Percentiles rank a stretch among this genome's conserved stretches.
Evolutionary conservation across 2,797 vertebrate genomes (phyloP).

Genomic region (Molossus alvarezi): DNA sequence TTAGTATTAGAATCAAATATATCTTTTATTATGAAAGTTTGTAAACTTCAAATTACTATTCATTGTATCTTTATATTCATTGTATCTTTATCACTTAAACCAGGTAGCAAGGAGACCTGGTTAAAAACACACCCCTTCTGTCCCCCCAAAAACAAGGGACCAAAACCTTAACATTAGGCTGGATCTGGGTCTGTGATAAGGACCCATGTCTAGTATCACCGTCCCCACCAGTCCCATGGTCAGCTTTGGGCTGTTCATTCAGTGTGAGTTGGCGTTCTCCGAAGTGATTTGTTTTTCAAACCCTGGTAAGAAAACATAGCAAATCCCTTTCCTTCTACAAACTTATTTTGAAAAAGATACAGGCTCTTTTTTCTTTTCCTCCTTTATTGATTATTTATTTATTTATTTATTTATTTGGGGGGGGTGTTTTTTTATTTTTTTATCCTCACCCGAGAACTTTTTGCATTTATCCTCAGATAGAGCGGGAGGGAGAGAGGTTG

Average conservation of each 20-base stretch:
- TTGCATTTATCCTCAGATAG: too few species aligned
- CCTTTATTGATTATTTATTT: too few species aligned
- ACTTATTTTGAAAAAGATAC: background rate
- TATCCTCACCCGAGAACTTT: too few species aligned
- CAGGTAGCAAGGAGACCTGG: background rate
- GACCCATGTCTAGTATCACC: rapidly evolving
- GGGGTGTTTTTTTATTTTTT: too few species aligned
- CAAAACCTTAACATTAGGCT: background rate
- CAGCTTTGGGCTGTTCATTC: background rate
- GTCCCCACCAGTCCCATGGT: background rate
- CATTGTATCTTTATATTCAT: background rate
- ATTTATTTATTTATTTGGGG: too few species aligned
- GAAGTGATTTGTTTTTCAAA: slow-evolving; percentile 5
- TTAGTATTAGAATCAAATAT: background rate
- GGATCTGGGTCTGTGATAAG: background rate
- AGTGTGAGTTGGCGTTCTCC: background rate
- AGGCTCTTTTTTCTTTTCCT: background rate
- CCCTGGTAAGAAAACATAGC: background rate
- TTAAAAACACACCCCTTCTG: background rate
- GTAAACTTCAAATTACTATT: background rate
- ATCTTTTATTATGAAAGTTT: background rate
- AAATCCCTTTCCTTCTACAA: background rate
- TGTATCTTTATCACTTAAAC: background rate
- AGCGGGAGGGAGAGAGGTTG: too few species aligned
- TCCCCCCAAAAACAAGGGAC: background rate